Evolutionary conservation across 2,888 invertebrate genomes (phyloP).

Genomic region (Eledone cirrhosa): DNA sequence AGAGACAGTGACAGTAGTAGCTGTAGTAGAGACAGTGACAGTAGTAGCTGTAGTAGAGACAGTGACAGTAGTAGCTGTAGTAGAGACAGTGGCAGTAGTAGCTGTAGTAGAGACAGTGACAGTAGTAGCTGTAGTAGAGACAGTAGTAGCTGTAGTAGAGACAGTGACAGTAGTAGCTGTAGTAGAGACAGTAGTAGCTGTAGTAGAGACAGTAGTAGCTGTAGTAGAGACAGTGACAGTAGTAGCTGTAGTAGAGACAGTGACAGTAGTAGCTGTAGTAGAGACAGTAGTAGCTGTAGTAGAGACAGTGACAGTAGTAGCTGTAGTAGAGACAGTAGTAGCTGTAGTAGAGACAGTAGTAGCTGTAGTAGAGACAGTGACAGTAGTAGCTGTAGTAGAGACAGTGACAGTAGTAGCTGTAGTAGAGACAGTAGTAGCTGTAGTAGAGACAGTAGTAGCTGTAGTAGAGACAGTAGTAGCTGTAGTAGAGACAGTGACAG

Average conservation of each 20-base stretch:
- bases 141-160: not conserved
- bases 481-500: too few relatives aligned
- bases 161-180: not conserved
- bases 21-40: not conserved
- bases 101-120: constrained; percentile 9
- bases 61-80: constrained; percentile 8
- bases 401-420: constrained; percentile 4
- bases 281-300: not conserved
- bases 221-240: not conserved
- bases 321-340: not conserved
- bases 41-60: constrained; percentile 16
- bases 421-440: constrained; percentile 22
- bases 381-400: constrained; percentile 15
- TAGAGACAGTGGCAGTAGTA: constrained; percentile 12
- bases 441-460: constrained; percentile 16
- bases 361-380: constrained; percentile 3
- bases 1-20: not conserved
- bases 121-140: constrained; percentile 11
- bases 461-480: not conserved
- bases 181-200: not conserved
- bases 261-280: not conserved
- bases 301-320: not conserved
- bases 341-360: constrained; percentile 8
- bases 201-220: not conserved
- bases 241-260: not conserved